These are phyloP conservation scores for Onthophagus sagittarius DNA, from an alignment of 2,888 invertebrate genomes.

Conservation along the genomic window DNA sequence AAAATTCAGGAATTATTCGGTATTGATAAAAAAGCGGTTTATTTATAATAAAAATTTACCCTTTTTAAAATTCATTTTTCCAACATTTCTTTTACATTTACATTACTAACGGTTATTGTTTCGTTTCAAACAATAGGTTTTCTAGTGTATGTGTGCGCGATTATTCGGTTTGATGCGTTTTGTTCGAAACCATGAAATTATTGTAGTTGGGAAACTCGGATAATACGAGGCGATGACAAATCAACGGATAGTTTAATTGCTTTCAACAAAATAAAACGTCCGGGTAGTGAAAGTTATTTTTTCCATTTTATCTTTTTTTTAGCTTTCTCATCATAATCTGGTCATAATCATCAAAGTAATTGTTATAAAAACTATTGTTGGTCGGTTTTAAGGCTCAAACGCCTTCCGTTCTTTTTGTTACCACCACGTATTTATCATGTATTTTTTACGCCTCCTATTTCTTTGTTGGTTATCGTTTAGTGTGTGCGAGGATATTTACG, in stretches of 20 bases:
- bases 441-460: background rate
- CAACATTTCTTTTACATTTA: background rate
- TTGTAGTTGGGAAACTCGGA: background rate
- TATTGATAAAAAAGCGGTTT: too few relatives aligned
- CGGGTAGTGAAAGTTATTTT: background rate
- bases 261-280: background rate
- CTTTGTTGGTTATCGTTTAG: background rate
- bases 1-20: too few relatives aligned
- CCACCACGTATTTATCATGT: background rate
- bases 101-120: background rate
- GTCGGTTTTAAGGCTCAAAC: too few relatives aligned
- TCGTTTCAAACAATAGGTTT: background rate
- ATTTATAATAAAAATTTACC: too few relatives aligned
- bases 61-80: background rate
- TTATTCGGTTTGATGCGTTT: background rate
- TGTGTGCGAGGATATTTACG: background rate
- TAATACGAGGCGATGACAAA: background rate
- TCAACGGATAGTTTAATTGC: background rate
- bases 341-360: too few relatives aligned
- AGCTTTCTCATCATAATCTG: too few relatives aligned
- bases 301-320: too few relatives aligned
- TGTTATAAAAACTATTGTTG: too few relatives aligned
- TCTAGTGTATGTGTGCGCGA: background rate
- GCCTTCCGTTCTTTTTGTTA: background rate
- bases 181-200: background rate